Evolutionary conservation across 2,113 vertebrate genomes (phyloP).

Genomic region (Epinephelus cyanopodus): DNA sequence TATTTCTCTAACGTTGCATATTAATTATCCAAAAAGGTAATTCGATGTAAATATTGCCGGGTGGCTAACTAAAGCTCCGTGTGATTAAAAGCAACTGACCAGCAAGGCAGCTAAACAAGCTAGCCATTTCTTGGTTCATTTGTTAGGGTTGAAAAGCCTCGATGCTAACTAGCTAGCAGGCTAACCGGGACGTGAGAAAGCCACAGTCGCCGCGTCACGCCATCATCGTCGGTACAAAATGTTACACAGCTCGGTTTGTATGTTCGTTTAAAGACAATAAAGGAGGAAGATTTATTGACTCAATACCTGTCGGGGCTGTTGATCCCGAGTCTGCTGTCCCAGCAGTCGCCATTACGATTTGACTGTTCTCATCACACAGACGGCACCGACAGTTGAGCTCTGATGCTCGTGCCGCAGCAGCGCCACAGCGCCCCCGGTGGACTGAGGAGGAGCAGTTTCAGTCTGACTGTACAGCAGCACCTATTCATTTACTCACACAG

Average conservation of each 20-base stretch:
- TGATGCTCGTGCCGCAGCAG: conserved; percentile 37
- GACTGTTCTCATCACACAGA: conserved; percentile 65
- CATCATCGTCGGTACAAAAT: neutral
- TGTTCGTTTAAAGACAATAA: neutral
- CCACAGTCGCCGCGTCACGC: neutral
- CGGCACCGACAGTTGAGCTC: conserved; percentile 46
- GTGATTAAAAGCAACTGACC: neutral
- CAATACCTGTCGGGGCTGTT: conserved; percentile 83
- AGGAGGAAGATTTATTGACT: fast-evolving
- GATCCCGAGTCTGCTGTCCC: conserved; percentile 82
- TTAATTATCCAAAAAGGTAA: neutral
- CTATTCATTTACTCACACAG: too few relatives aligned
- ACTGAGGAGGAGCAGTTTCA: neutral
- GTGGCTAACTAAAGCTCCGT: neutral
- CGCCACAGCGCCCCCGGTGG: conserved; percentile 60
- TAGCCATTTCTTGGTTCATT: conserved; percentile 41
- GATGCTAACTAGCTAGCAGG: conserved; percentile 70
- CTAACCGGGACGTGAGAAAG: conserved; percentile 47
- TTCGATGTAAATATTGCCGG: neutral
- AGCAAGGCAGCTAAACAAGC: conserved; percentile 19
- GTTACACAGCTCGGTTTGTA: neutral
- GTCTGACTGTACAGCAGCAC: neutral
- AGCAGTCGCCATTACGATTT: conserved; percentile 86
- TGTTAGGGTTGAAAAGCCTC: conserved; percentile 41
- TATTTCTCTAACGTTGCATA: neutral